Percentiles rank a stretch among this genome's conserved stretches.
These are phyloP conservation scores for Noctuana brunneofusca DNA, from an alignment of 2,888 invertebrate species.

Conservation along the genomic window DNA sequence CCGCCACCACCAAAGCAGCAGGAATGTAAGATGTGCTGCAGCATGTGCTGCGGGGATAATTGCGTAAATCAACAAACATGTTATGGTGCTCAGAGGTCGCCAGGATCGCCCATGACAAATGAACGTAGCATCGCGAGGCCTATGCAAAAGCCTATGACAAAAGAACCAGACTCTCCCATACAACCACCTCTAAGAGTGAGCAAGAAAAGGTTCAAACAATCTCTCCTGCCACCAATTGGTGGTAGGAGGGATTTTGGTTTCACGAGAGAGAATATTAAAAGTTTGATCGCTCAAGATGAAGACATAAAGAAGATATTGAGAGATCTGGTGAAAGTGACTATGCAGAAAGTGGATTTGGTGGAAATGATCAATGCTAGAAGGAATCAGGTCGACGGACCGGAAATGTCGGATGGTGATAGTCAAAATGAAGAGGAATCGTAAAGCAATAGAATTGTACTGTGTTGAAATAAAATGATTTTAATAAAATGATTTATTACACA, in stretches of 20 bases:
- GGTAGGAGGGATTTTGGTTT: slow-evolving; percentile 56
- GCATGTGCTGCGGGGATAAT: slow-evolving; percentile 64
- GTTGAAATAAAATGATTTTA: neutral
- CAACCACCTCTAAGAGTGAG: slow-evolving; percentile 42
- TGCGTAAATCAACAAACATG: slow-evolving; percentile 44
- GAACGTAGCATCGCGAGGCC: neutral
- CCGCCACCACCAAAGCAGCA: slow-evolving; percentile 15
- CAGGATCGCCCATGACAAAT: slow-evolving; percentile 9
- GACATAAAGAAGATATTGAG: slow-evolving; percentile 75
- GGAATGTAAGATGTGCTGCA: slow-evolving; percentile 64
- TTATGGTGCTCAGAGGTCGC: slow-evolving; percentile 40
- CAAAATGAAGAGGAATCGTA: slow-evolving; percentile 21
- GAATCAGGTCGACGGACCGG: slow-evolving; percentile 12
- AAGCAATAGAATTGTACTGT: neutral
- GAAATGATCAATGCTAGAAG: slow-evolving; percentile 52
- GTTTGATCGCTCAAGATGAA: slow-evolving; percentile 63
- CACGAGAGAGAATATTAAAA: slow-evolving; percentile 67
- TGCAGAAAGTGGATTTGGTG: slow-evolving; percentile 70
- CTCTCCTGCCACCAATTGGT: slow-evolving; percentile 43
- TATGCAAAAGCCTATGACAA: slow-evolving; percentile 27
- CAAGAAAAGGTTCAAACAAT: slow-evolving; percentile 51
- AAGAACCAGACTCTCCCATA: slow-evolving; percentile 38
- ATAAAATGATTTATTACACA: too few relatives aligned
- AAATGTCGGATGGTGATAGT: slow-evolving; percentile 21
- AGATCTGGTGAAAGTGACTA: slow-evolving; percentile 72